Base-by-base conservation (phyloP, 2,113 vertebrate species). In the Pygoscelis adeliae region DNA sequence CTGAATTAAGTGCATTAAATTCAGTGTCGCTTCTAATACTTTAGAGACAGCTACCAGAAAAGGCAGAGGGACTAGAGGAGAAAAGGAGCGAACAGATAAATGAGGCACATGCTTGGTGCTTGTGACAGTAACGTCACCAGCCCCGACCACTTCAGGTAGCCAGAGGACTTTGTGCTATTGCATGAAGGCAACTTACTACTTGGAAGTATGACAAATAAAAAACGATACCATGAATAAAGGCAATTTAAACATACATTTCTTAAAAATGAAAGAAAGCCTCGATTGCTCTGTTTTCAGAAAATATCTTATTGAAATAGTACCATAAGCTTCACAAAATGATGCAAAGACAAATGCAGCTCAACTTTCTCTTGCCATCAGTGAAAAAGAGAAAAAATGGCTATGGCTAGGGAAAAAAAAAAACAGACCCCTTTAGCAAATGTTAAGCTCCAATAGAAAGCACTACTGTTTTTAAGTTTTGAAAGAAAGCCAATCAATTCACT, bases 401-500 rank as follows among this genome's bases (percentile, higher is more conserved):
- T 11, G 18, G 36, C 32, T 27, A 18, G 18, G 9, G 7, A 6
- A 21, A 12, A 26, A 63, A 63, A 56, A 16, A 30, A 17, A 13
- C 42, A 42, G 42, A 42, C 42, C 42, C 42, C 14, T 71, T 87
- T 34, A 61, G 23, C 19, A 53, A 74, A 25, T 29, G 19, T 50
- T 77, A 67, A 72, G 66, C 50, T 95, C 58, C 52, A 88, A 27
- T 0, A 56, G 44, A 77, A 93, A 70, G 59, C 65, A 77, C 13
- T 36, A 34, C 8, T 67, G 50, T 74, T 91, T 92, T 96, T 78
- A 93, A 79, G 52, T 73, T 95, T 74, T 87, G 93, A 93, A 87
- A 93, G 79, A 72, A 93, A 93, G 93, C 80, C 84, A 96, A 85
- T 21, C 15, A 5, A 70, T 62, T 94, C 70, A 81, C 55, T 93